Base-by-base conservation (phyloP, 2,113 vertebrate species). In the Sorex araneus region DNA sequence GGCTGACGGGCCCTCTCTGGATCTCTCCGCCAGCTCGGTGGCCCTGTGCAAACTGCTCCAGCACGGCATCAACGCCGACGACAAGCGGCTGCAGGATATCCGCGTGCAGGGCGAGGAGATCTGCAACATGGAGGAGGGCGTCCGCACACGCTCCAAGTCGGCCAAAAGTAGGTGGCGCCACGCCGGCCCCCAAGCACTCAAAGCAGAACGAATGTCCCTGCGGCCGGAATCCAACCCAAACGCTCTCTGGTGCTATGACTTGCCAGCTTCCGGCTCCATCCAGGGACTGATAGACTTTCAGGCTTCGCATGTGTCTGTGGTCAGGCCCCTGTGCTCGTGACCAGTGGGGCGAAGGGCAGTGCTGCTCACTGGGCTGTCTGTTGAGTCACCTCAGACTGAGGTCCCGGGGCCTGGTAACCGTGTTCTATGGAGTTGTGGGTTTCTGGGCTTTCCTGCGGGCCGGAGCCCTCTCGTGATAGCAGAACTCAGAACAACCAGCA, bases 51-150 rank as follows among this genome's bases (percentile, higher is more conserved):
- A 99, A 91, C 98, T 99, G 88, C 98, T 99, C 32, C 99, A 99
- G 94, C 98, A 99, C 25, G 98, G 99, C 71, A 99, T 99, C 97
- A 99, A 98, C 89, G 98, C 99, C 11, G 99, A 99, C 4, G 99
- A 99, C 98, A 99, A 99, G 79, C 97, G 99, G 21, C 98, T 99
- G 3, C 99, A 99, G 95, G 99, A 99, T 94, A 99, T 99, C 1
- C 97, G 99, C 60, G 99, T 99, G 71, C 99, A 99, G 96, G 99
- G 99, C 64, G 99, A 99, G 87, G 99, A 99, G 97, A 98, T 99
- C 96, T 99, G 98, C 97, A 97, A 96, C 80, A 97, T 98, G 40
- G 99, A 99, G 1, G 99, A 99, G 80, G 99, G 99, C 94, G 99
- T 99, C 96, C 98, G 99, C 28, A 99, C 99, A 7, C 98, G 99